A percentile compares a stretch with the other conserved stretches of the same genome.
phyloP scores from a whole-genome alignment of 1,140 invertebrate species.

The Acromyrmex heyeri region DNA sequence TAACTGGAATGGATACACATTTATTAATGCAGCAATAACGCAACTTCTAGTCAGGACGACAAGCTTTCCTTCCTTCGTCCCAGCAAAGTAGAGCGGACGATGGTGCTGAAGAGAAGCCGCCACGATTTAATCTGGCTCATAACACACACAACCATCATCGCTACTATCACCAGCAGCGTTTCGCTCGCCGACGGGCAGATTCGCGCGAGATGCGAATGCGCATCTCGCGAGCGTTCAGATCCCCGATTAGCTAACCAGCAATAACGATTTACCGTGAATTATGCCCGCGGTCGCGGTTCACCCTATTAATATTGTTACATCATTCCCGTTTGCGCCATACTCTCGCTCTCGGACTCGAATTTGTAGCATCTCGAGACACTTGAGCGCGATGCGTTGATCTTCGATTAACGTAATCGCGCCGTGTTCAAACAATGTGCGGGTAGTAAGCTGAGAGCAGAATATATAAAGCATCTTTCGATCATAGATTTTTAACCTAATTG shows the following conservation, averaged over 20 bases:
- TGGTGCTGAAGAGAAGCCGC: background rate
- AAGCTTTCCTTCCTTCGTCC: constrained; percentile 53
- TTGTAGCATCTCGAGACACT: constrained; percentile 50
- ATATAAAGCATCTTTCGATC: constrained; percentile 1
- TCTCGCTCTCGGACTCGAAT: constrained; percentile 29
- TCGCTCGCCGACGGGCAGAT: constrained; percentile 48
- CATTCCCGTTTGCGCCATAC: constrained; percentile 59
- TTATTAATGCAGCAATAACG: constrained; percentile 10
- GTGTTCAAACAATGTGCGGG: constrained; percentile 7
- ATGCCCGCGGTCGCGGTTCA: constrained; percentile 70
- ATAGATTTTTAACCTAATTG: constrained; percentile 4
- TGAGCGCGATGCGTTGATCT: constrained; percentile 17
- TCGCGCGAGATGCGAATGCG: constrained; percentile 71
- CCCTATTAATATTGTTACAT: constrained; percentile 73
- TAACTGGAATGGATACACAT: constrained; percentile 15
- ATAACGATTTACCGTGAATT: constrained; percentile 77
- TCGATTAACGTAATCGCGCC: constrained; percentile 25
- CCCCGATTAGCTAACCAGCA: constrained; percentile 79
- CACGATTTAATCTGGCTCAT: constrained; percentile 68
- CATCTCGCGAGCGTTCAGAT: constrained; percentile 78
- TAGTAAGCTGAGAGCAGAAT: background rate
- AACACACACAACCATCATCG: constrained; percentile 12
- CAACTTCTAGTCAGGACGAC: constrained; percentile 19
- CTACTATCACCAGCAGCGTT: constrained; percentile 27
- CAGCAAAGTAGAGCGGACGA: constrained; percentile 54